Evolutionary conservation across 2,888 invertebrate species (phyloP), one percentile per base, ranked within the genome.

Genomic region (Aphrophora alni): DNA sequence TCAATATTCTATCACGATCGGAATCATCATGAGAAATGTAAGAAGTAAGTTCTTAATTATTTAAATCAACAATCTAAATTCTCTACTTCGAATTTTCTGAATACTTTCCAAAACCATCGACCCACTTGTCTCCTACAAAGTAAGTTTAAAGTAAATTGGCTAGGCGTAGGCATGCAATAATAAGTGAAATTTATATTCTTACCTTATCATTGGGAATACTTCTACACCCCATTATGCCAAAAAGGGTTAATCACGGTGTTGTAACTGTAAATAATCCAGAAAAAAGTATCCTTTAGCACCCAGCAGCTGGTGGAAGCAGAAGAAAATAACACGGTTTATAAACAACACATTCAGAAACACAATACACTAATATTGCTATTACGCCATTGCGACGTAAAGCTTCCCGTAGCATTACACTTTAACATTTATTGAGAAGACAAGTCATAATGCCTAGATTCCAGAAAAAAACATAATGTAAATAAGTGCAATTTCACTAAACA

Each of bases 271-370:
- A 26, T 69, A 78, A 78, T 78, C 78, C 78, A 78, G 72, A 77
- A 78, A 38, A 77, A 77, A 26, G 72, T 78, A 78, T 78, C 78
- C 78, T 78, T 78, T 78, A 78, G 78, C 78, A 78, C 78, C 72
- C 27, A 70, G 72, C 78, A 78, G 78, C 71, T 71, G 78, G 78
- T 78, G 33, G 59, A 59, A 59, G 78, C 78, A 72, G 78, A 78
- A 51, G 72, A 25, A 78, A 78, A 78, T 72, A 27, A 73, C 44
- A 78, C 51, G 38, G 78, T 72, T 72, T 78, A 78, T 78, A 78
- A 78, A 78, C 78, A 78, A 78, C 78, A 78, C 78, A 72, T 72
- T 72, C 27, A 72, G 78, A 28, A 72, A 78, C 78, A 78, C 78
- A 78, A 78, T 78, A 51, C 78, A 78, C 78, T 72, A 72, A 78